Evolutionary conservation across 1,140 invertebrate genomes (phyloP).

Genomic region (Drosophila equinoxialis): DNA sequence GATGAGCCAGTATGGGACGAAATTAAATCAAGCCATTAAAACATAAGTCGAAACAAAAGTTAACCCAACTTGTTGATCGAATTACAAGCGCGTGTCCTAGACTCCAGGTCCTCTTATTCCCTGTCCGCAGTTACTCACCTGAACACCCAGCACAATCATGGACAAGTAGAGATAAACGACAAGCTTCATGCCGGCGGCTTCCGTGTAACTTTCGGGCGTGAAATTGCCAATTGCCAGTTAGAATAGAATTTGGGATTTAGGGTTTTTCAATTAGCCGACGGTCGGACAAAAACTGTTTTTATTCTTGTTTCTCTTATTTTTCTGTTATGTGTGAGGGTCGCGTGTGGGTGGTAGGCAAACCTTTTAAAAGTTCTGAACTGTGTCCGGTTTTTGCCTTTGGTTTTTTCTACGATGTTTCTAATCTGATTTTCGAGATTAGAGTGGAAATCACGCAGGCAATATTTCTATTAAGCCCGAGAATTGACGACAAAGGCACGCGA

Average conservation of each 20-base stretch:
- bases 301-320: not conserved
- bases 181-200: slow-evolving; percentile 60
- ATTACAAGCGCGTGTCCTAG: slow-evolving; percentile 46
- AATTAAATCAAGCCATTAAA: slow-evolving; percentile 62
- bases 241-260: slow-evolving; percentile 14
- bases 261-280: slow-evolving; percentile 59
- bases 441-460: slow-evolving; percentile 56
- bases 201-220: slow-evolving; percentile 25
- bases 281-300: slow-evolving; percentile 12
- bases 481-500: slow-evolving; percentile 37
- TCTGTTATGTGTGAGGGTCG: not conserved
- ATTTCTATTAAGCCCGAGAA: slow-evolving; percentile 63
- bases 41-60: slow-evolving; percentile 45
- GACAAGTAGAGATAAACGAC: slow-evolving; percentile 70
- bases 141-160: slow-evolving; percentile 74
- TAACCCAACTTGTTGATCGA: slow-evolving; percentile 71
- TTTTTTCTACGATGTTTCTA: slow-evolving; percentile 14
- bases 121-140: slow-evolving; percentile 59
- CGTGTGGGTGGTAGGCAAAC: not conserved
- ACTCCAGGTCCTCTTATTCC: not conserved
- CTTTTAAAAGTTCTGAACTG: slow-evolving; percentile 10
- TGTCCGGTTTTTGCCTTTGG: slow-evolving; percentile 29
- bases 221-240: slow-evolving; percentile 41
- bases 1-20: slow-evolving; percentile 27
- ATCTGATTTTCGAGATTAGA: slow-evolving; percentile 58